Evolutionary conservation across 2,113 vertebrate species (phyloP).

Genomic region (Phainopepla nitens): DNA sequence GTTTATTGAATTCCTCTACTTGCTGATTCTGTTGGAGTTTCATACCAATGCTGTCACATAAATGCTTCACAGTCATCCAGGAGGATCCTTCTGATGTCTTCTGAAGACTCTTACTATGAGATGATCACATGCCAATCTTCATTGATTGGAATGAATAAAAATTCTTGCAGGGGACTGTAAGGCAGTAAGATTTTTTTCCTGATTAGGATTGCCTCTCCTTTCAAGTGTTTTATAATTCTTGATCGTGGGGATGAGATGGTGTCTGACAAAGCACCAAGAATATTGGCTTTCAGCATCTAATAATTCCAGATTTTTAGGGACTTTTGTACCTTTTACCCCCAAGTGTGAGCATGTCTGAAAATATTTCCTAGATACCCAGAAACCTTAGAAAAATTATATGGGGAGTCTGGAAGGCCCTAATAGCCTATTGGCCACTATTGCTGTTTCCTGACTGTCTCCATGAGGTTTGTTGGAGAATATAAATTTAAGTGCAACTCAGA

Average conservation of each 20-base stretch:
- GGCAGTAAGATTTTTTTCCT: neutral
- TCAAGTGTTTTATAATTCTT: neutral
- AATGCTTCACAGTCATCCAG: neutral
- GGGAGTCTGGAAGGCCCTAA: neutral
- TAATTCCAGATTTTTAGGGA: neutral
- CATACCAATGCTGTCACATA: neutral
- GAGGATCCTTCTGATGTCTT: neutral
- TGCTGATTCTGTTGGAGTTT: neutral
- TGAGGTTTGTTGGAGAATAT: neutral
- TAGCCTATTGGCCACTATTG: neutral
- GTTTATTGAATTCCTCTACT: neutral
- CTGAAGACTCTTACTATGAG: neutral
- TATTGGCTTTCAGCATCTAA: neutral
- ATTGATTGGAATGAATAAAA: neutral
- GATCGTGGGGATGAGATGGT: neutral
- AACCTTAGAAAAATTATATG: neutral
- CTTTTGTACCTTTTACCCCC: neutral
- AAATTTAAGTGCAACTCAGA: neutral
- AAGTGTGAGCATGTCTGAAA: neutral
- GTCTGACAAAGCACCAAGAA: neutral
- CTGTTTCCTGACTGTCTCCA: neutral
- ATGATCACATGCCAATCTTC: neutral
- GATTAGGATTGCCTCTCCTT: neutral
- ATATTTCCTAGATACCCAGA: neutral
- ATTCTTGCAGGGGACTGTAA: neutral